These are phyloP conservation scores for Acleris holmiana DNA, from an alignment of 2,888 invertebrate species.

Conservation along the genomic window DNA sequence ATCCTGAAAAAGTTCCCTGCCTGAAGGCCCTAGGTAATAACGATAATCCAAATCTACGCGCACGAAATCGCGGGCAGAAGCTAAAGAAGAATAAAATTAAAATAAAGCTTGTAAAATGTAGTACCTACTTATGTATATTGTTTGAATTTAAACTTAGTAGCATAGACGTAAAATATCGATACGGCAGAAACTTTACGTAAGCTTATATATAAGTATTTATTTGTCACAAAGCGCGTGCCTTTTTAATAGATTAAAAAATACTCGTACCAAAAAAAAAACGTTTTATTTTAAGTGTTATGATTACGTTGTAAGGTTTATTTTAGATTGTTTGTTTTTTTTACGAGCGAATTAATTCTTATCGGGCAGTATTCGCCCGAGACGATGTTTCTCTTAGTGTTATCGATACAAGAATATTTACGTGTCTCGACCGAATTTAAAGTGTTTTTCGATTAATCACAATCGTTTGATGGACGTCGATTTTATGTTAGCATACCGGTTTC, in stretches of 20 bases:
- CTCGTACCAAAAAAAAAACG: too few species aligned
- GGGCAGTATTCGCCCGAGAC: slow-evolving; percentile 31
- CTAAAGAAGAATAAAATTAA: too few species aligned
- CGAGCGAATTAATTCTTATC: slow-evolving; percentile 28
- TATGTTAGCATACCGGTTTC: slow-evolving; percentile 52
- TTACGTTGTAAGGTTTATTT: neutral
- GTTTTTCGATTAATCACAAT: slow-evolving; percentile 47
- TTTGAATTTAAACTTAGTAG: too few species aligned
- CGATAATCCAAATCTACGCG: too few species aligned
- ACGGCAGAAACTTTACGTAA: neutral
- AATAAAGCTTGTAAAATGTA: too few species aligned
- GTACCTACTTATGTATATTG: too few species aligned
- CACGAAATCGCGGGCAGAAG: too few species aligned
- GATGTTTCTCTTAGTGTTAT: slow-evolving; percentile 34
- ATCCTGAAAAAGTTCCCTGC: too few species aligned
- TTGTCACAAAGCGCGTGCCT: slow-evolving; percentile 38
- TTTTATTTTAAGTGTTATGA: neutral
- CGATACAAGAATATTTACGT: slow-evolving; percentile 38
- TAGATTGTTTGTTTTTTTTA: neutral
- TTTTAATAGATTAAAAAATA: slow-evolving; percentile 8
- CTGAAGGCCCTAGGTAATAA: too few species aligned
- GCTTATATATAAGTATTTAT: slow-evolving; percentile 27
- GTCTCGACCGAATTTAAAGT: slow-evolving; percentile 39
- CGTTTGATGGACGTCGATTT: slow-evolving; percentile 46
- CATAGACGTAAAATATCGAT: too few species aligned